These are phyloP conservation scores for Craseonycteris thonglongyai DNA, from an alignment of 2,113 vertebrate genomes.

Conservation along the genomic window DNA sequence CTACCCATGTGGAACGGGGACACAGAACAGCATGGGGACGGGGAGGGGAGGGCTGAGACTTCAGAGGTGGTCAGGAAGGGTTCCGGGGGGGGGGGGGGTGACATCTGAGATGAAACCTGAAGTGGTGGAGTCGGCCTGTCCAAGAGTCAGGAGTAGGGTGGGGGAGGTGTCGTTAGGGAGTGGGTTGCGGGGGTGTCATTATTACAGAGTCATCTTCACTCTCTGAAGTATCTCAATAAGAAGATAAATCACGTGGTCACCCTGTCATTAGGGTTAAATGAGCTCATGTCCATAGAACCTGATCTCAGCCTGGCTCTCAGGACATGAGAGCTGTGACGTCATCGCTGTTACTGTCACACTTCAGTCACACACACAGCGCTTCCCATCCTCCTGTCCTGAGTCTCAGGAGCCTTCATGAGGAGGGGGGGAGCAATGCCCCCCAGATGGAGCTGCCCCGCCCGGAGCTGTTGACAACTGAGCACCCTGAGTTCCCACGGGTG, in stretches of 20 bases:
- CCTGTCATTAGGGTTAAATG: neutral
- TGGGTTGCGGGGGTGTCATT: neutral
- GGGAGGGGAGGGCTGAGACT: neutral
- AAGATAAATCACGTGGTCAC: neutral
- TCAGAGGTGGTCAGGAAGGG: neutral
- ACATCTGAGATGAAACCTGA: neutral
- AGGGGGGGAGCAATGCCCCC: neutral
- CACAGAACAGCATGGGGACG: neutral
- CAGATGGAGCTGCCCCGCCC: neutral
- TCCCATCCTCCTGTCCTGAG: neutral
- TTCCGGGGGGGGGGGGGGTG: neutral
- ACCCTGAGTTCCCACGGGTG: neutral
- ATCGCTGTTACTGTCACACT: accelerated
- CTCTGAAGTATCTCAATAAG: neutral
- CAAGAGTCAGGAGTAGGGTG: accelerated
- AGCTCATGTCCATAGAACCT: neutral
- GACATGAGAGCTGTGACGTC: accelerated
- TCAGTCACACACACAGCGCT: neutral
- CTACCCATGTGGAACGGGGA: accelerated
- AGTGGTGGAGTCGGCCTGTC: neutral
- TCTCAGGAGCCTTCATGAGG: neutral
- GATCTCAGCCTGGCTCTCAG: accelerated
- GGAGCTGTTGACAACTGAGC: accelerated
- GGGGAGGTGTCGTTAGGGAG: too few relatives aligned
- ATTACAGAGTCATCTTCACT: neutral